Evolutionary conservation across 2,888 invertebrate species (phyloP), one percentile per base, ranked within the genome.

Genomic region (Ectropis crepuscularia): DNA sequence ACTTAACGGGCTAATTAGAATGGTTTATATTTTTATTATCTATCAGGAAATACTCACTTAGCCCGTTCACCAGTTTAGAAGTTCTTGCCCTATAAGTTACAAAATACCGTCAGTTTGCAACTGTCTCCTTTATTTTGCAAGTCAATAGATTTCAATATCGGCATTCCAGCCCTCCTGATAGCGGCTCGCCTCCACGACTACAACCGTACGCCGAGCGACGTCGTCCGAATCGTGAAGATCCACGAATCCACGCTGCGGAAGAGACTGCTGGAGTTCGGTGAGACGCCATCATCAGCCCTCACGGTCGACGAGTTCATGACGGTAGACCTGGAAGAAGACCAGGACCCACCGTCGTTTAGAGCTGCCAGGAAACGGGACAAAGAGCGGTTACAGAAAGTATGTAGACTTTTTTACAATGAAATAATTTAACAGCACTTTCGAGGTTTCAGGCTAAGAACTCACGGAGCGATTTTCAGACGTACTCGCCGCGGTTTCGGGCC

Each of bases 261-360:
- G 93, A 95, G 97, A 64, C 93, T 99, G 45, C 94, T 96, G 38
- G 99, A 99, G 90, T 99, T 99, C 86, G 98, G 98, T 0, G 98
- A 98, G 75, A 99, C 99, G 0, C 98, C 99, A 0, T 98, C 99
- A 9, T 98, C 99, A 79, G 96, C 96, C 7, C 91, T 99, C 57
- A 99, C 99, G 0, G 92, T 99, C 37, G 99, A 99, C 74, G 99
- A 99, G 91, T 99, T 99, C 83, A 97, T 98, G 96, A 97, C 96
- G 0, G 97, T 99, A 0, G 99, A 99, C 83, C 90, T 99, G 73
- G 99, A 99, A 82, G 98, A 98, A 74, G 98, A 98, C 79, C 98
- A 98, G 85, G 99, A 99, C 49, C 98, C 99, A 7, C 99, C 99
- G 0, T 97, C 98, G 1, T 99, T 98, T 82, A 98, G 97, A 85